Base-by-base conservation (phyloP, 2,797 vertebrate genomes). In the Tenualosa ilisha region DNA sequence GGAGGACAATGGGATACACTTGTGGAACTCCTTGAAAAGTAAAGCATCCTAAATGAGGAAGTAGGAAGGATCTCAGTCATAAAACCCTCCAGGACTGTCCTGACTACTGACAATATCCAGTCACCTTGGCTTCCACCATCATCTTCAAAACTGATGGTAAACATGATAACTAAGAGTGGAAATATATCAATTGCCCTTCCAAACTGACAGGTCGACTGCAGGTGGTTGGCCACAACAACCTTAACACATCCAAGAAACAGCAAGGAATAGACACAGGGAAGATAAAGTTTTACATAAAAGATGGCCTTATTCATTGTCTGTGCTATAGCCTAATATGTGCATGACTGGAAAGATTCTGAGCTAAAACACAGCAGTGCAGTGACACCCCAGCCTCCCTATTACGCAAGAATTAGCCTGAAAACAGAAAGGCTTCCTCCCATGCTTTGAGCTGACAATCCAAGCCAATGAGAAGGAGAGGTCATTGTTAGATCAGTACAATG, bases 401-500 rank as follows among this genome's bases (percentile, higher is more conserved):
- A 86, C 81, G 49, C 89, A 89, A 91, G 83, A 83, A 87, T 51
- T 91, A 87, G 92, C 88, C 88, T 89, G 91, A 92, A 91, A 94
- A 91, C 72, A 92, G 88, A 87, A 88, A 90, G 90, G 91, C 91
- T 90, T 90, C 91, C 91, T 90, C 91, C 92, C 91, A 90, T 92
- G 93, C 85, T 46, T 91, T 91, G 89, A 93, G 92, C 89, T 93
- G 94, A 93, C 94, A 94, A 89, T 92, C 88, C 83, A 88, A 92
- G 91, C 93, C 93, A 95, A 93, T 92, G 92, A 95, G 94, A 94
- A 94, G 92, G 26, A 89, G 94, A 93, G 93, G 94, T 94, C 95
- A 97, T 97, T 98, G 97, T 98, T 94, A 94, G 94, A 91, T 91
- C 75, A 92, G 93, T 90, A 98, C 97, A 98, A 98, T 95, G 96